Evolutionary conservation across 2,888 invertebrate species (phyloP).

Genomic region (Meandrusa payeni): DNA sequence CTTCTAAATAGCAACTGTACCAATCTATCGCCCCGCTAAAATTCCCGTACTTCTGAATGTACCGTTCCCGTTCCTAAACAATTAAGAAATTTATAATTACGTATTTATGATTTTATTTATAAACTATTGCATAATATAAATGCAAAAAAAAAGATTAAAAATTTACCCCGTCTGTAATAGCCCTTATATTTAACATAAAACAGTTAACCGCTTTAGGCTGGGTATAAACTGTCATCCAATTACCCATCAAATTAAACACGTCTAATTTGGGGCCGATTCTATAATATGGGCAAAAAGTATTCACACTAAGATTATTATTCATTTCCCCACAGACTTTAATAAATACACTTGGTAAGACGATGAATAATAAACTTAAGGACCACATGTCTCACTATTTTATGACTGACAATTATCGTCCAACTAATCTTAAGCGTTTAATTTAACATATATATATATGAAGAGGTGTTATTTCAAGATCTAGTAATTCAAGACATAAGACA

Average conservation of each 20-base stretch:
- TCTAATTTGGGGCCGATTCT: constrained; percentile 27
- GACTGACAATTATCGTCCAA: no score
- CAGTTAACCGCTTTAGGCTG: constrained; percentile 39
- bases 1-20: constrained; percentile 38
- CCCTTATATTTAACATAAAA: constrained; percentile 39
- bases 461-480: constrained; percentile 9
- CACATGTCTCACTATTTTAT: no score
- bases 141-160: no score
- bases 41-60: constrained; percentile 36
- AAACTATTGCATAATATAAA: no score
- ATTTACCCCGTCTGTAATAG: constrained; percentile 42
- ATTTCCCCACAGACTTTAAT: background rate
- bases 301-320: background rate
- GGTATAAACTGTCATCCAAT: constrained; percentile 43
- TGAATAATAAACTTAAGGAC: background rate
- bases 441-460: constrained; percentile 1
- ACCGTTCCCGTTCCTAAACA: constrained; percentile 39
- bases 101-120: no score
- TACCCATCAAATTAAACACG: constrained; percentile 38
- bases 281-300: constrained; percentile 23
- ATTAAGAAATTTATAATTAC: constrained; percentile 9
- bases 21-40: constrained; percentile 38
- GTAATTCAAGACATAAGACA: constrained; percentile 1
- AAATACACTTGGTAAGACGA: background rate
- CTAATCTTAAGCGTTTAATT: no score